These are phyloP conservation scores for Drosophila dunni DNA, from an alignment of 1,140 invertebrate genomes.

Conservation along the genomic window DNA sequence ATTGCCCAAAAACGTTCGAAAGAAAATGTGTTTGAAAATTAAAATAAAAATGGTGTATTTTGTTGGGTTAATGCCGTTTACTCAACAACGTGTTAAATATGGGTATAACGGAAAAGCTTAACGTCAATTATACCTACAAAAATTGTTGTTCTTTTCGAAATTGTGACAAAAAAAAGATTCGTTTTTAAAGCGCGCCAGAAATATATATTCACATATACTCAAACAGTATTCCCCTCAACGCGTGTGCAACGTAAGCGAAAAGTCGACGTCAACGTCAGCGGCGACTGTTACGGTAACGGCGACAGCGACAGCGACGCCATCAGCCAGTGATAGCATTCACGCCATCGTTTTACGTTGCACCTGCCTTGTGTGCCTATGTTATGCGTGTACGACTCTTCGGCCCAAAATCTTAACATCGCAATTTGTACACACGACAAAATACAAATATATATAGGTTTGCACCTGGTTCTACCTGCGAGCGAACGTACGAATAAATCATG, in stretches of 20 bases:
- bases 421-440: constrained; percentile 18
- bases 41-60: constrained; percentile 15
- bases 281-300: constrained; percentile 10
- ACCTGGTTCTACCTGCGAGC: not conserved
- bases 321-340: not conserved
- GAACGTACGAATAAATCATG: not conserved
- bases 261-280: constrained; percentile 20
- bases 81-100: constrained; percentile 18
- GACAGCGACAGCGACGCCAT: constrained; percentile 5
- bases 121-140: constrained; percentile 56
- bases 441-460: constrained; percentile 3
- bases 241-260: constrained; percentile 50
- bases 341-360: constrained; percentile 53
- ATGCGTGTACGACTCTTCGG: constrained; percentile 7
- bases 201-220: constrained; percentile 10
- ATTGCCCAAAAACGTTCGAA: constrained; percentile 1
- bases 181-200: constrained; percentile 37
- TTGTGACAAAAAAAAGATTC: constrained; percentile 23
- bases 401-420: constrained; percentile 9
- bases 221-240: constrained; percentile 19
- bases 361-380: constrained; percentile 32
- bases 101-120: constrained; percentile 27
- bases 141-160: not conserved
- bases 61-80: constrained; percentile 40
- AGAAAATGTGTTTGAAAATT: not conserved